phyloP scores from a whole-genome alignment of 1,140 invertebrate species.

The Magallana angulata region DNA sequence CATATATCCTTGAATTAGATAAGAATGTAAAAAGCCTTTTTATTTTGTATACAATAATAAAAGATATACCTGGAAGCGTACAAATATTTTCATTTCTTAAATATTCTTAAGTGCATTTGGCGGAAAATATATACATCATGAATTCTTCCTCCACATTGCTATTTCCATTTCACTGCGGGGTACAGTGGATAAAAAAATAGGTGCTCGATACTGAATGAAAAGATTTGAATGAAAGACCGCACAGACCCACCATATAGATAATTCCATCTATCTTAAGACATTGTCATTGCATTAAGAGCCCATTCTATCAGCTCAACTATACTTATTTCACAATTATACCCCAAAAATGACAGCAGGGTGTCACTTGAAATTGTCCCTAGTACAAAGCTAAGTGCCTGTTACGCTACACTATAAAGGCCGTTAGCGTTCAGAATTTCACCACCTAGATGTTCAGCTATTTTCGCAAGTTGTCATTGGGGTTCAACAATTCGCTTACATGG shows the following conservation, averaged over 20 bases:
- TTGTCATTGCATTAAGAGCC: constrained; percentile 9
- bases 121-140: too few species aligned
- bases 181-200: too few species aligned
- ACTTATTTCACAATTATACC: background rate
- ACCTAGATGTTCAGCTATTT: background rate
- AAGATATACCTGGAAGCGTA: too few species aligned
- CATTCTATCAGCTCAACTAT: background rate
- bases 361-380: background rate
- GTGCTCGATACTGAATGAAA: too few species aligned
- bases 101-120: too few species aligned
- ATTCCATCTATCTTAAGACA: background rate
- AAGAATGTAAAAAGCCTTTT: too few species aligned
- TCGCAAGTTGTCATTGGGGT: background rate
- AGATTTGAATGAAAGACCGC: too few species aligned
- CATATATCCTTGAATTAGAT: too few species aligned
- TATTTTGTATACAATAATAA: too few species aligned
- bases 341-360: background rate
- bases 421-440: background rate
- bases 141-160: too few species aligned
- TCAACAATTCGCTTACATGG: background rate
- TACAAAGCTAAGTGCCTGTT: background rate
- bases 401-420: background rate
- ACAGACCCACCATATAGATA: constrained; percentile 21
- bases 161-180: too few species aligned
- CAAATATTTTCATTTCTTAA: too few species aligned